Base-by-base conservation (phyloP, 2,113 vertebrate species). In the Tychaedon coryphoeus region DNA sequence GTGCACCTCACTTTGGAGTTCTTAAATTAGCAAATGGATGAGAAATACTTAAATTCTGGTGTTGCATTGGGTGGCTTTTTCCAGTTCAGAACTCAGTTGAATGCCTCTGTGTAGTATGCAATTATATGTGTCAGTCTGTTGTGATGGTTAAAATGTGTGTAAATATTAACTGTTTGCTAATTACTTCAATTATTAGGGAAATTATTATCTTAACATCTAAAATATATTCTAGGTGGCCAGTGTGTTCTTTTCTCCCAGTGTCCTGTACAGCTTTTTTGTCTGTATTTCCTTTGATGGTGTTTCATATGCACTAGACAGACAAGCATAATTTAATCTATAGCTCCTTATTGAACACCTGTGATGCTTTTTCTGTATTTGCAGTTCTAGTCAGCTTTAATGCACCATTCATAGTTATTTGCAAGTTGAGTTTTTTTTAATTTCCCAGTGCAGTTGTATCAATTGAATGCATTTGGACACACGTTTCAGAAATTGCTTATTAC, bases 101-200 rank as follows among this genome's bases (percentile, higher is more conserved):
- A 31, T 0, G 1, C 13, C n/a, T 76, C 10, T 56, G 19, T 51
- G 25, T 53, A 43, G 13, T 7, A 8, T 6, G 0, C 10, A 47
- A 5, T 25, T 62, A 5, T 25, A 12, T 42, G 8, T 65, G 31
- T 26, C 2, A 3, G 40, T 54, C 22, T 54, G 25, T 15, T 73
- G 45, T 31, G 16, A 33, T 53, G 65, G 47, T 22, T 50, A 42
- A 36, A 62, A 67, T 5, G 2, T 5, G 16, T 38, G 14, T 58
- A 67, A 60, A 56, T 61, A 47, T 69, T 42, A 72, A 33, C 23
- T 60, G 2, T 8, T 42, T 88, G 34, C 34, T 28, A 11, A 31
- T 78, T 87, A 12, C 13, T 50, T 60, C 14, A 66, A 1, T 45
- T 72, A 36, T 19, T 69, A 31, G 28, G 36, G 19, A 45, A 83